Evolutionary conservation across 2,797 vertebrate genomes (phyloP).

Genomic region (Lerista edwardsae): DNA sequence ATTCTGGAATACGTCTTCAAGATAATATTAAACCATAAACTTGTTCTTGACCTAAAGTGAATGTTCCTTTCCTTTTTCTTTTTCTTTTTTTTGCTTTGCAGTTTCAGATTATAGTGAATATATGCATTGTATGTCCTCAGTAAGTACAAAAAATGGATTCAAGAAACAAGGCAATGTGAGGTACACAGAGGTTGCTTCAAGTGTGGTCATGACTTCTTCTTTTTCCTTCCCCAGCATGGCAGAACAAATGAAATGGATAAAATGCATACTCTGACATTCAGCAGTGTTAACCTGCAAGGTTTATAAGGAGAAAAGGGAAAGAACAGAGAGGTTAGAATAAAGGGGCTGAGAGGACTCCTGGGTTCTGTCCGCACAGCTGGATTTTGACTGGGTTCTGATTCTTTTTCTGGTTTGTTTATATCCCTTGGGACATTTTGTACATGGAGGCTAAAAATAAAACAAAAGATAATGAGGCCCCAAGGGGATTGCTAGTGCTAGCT

Average conservation of each 20-base stretch:
- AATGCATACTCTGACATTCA: not conserved
- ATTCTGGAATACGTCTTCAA: too few species aligned
- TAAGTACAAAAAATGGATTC: not conserved
- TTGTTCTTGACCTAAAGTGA: too few species aligned
- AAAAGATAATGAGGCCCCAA: slow-evolving; percentile 20
- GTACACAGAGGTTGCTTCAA: not conserved
- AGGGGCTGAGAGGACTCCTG: not conserved
- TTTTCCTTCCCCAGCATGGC: not conserved
- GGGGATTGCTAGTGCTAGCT: slow-evolving; percentile 5
- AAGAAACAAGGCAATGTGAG: not conserved
- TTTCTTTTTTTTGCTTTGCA: too few species aligned
- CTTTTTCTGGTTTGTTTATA: slow-evolving; percentile 3
- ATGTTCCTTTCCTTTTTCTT: too few species aligned
- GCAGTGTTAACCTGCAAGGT: not conserved
- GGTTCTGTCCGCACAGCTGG: not conserved
- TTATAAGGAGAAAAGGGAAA: not conserved
- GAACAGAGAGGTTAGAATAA: not conserved
- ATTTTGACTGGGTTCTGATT: not conserved
- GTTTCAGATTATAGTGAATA: too few species aligned
- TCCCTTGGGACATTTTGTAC: slow-evolving; percentile 15
- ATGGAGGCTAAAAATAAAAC: slow-evolving; percentile 16
- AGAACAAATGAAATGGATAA: not conserved
- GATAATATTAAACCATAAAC: too few species aligned
- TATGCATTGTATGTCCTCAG: too few species aligned
- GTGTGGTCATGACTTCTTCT: not conserved